phyloP scores from a whole-genome alignment of 1,140 invertebrate genomes.

The Aplysia californica region DNA sequence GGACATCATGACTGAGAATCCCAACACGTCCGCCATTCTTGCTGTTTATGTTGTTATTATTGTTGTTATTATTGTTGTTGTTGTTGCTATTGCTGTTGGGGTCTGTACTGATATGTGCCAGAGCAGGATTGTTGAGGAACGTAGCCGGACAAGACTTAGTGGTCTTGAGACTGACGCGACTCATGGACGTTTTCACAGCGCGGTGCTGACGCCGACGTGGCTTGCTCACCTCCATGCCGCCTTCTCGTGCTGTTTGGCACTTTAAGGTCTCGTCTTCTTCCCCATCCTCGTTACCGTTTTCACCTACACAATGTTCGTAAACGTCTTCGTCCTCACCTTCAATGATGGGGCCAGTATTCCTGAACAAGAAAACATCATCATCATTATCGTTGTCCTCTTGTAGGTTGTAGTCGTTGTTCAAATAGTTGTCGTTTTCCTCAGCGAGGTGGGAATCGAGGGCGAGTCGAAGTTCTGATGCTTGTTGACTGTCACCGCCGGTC shows the following conservation, averaged over 20 bases:
- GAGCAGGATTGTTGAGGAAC: slow-evolving; percentile 11
- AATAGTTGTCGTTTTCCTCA: no score
- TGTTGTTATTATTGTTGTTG: neutral
- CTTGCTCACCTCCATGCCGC: neutral
- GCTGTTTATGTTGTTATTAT: neutral
- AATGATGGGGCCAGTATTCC: neutral
- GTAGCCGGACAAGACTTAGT: slow-evolving; percentile 37
- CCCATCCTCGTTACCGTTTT: neutral
- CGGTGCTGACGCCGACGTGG: neutral
- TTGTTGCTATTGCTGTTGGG: neutral
- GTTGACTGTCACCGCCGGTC: no score
- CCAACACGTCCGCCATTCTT: no score
- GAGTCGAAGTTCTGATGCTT: no score
- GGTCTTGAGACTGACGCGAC: slow-evolving; percentile 34
- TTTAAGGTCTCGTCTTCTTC: neutral
- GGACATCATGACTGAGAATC: no score
- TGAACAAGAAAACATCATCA: neutral
- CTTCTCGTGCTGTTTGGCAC: neutral
- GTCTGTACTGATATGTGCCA: neutral
- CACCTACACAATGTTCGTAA: neutral
- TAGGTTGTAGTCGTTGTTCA: no score
- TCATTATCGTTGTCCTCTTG: no score
- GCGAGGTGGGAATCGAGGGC: no score
- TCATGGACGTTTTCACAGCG: neutral
- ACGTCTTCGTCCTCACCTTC: neutral